phyloP scores from a whole-genome alignment of 2,113 vertebrate genomes.

The Rhodinocichla rosea region DNA sequence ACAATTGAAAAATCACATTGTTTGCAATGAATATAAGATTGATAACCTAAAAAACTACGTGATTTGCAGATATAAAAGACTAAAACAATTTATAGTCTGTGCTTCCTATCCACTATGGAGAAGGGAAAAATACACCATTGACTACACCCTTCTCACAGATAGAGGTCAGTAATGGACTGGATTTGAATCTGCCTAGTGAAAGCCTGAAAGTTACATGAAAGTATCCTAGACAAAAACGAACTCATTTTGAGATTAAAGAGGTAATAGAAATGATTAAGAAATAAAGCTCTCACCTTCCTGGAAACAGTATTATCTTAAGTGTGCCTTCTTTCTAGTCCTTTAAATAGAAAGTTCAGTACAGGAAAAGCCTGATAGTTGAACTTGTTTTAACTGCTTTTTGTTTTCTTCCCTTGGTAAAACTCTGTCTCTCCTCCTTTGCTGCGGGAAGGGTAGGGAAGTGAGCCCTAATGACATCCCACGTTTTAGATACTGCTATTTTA shows the following conservation, averaged over 20 bases:
- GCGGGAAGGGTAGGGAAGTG: not conserved
- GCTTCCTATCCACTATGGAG: not conserved
- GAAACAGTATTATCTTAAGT: slow-evolving; percentile 44
- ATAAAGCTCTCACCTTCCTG: slow-evolving; percentile 34
- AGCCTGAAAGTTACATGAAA: slow-evolving; percentile 71
- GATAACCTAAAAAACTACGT: not conserved
- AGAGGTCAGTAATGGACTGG: slow-evolving; percentile 84
- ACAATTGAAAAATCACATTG: not conserved
- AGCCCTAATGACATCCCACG: not conserved
- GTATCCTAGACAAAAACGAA: slow-evolving; percentile 68
- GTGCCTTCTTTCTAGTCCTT: slow-evolving; percentile 22
- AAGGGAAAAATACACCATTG: not conserved
- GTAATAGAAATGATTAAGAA: slow-evolving; percentile 28
- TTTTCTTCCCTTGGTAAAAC: slow-evolving; percentile 5
- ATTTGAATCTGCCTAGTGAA: slow-evolving; percentile 73
- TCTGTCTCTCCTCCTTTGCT: not conserved
- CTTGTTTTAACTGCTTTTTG: slow-evolving; percentile 20
- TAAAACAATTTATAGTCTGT: not conserved
- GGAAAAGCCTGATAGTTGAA: not conserved
- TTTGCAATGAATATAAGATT: not conserved
- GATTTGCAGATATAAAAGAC: slow-evolving; percentile 2
- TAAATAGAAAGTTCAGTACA: not conserved
- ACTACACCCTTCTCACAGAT: slow-evolving; percentile 76
- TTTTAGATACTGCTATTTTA: slow-evolving; percentile 32
- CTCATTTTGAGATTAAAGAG: slow-evolving; percentile 63